Percentiles rank a stretch among this genome's conserved stretches.
Evolutionary conservation across 2,888 invertebrate genomes (phyloP).

Genomic region (Thera obeliscata): DNA sequence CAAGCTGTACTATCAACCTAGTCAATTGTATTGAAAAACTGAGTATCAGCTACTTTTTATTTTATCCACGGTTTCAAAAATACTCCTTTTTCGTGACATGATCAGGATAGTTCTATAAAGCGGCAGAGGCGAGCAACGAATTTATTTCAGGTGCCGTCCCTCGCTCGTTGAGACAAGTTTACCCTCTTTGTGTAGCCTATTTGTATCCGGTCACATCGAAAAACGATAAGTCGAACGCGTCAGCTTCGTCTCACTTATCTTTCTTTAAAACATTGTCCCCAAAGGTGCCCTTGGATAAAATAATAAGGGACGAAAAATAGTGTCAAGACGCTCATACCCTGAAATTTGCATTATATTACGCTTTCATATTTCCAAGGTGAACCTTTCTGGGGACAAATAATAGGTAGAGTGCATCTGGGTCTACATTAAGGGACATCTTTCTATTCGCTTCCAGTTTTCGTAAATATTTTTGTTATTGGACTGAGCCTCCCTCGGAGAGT

Average conservation of each 20-base stretch:
- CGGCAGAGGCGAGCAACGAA: conserved; percentile 23
- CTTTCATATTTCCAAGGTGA: conserved; percentile 70
- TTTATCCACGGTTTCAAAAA: conserved; percentile 9
- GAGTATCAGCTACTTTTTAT: not conserved
- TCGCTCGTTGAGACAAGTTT: conserved; percentile 44
- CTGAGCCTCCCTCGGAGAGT: conserved; percentile 58
- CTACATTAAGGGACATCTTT: conserved; percentile 82
- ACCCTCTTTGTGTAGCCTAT: conserved; percentile 42
- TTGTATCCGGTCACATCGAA: conserved; percentile 48
- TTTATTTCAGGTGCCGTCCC: conserved; percentile 39
- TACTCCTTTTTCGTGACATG: conserved; percentile 15
- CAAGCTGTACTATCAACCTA: not conserved
- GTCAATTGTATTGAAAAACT: not conserved
- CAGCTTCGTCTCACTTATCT: conserved; percentile 62
- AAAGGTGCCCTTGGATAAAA: conserved; percentile 61
- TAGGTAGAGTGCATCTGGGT: conserved; percentile 78
- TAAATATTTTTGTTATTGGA: conserved; percentile 82
- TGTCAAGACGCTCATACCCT: conserved; percentile 57
- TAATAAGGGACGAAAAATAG: conserved; percentile 66
- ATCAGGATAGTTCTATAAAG: conserved; percentile 25
- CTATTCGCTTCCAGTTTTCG: conserved; percentile 76
- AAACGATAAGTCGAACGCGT: conserved; percentile 51
- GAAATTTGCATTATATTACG: conserved; percentile 73
- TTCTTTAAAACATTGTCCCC: conserved; percentile 76
- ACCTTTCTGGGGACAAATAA: conserved; percentile 76